Percentiles rank a stretch among this genome's conserved stretches.
phyloP scores from a whole-genome alignment of 2,113 vertebrate genomes.

The Eupsittula cactorum region DNA sequence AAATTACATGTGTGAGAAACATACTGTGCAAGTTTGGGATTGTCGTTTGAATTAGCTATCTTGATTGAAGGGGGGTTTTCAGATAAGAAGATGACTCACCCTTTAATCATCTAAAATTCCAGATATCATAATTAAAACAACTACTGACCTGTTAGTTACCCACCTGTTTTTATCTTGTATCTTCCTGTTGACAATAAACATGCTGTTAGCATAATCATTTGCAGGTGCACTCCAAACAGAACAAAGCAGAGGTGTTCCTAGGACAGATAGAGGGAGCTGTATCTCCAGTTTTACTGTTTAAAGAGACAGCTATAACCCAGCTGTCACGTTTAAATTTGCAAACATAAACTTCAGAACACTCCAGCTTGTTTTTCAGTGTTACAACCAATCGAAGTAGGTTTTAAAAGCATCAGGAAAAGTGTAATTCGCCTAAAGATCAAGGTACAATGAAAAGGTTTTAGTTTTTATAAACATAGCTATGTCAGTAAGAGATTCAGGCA shows the following conservation, averaged over 20 bases:
- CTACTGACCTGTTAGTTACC: background rate
- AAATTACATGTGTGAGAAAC: background rate
- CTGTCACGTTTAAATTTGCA: background rate
- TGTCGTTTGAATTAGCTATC: background rate
- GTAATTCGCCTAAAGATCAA: background rate
- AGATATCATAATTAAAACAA: background rate
- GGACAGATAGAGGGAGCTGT: slow-evolving; percentile 65
- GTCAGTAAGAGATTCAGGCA: background rate
- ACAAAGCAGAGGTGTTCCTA: background rate
- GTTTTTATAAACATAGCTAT: background rate
- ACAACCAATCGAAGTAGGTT: background rate
- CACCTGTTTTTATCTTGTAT: background rate
- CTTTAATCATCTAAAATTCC: background rate
- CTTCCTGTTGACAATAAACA: background rate
- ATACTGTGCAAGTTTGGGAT: background rate
- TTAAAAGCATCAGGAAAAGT: background rate
- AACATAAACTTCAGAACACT: background rate
- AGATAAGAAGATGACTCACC: background rate
- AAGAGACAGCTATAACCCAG: background rate
- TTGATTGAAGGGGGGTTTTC: background rate
- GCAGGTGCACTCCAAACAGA: background rate
- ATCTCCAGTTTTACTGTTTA: slow-evolving; percentile 45
- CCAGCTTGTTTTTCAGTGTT: background rate
- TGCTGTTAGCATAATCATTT: background rate
- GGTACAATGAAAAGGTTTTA: background rate